phyloP scores from a whole-genome alignment of 2,797 vertebrate species.

The Anas acuta region DNA sequence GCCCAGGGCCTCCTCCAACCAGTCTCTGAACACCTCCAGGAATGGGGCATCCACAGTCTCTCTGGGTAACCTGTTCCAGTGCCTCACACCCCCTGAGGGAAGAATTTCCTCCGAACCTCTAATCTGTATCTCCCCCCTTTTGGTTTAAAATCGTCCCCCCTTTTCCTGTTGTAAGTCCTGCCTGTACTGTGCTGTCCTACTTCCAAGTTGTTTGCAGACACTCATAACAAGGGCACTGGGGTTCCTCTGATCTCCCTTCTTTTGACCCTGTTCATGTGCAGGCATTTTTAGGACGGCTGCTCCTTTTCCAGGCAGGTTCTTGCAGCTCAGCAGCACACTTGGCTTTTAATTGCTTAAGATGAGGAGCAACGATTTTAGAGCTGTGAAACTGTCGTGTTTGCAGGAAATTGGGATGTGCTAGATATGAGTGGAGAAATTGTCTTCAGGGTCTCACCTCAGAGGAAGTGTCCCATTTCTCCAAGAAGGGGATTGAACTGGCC shows the following conservation, averaged over 20 bases:
- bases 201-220: not conserved
- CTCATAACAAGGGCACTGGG: not conserved
- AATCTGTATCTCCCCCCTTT: too few relatives aligned
- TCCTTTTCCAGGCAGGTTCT: not conserved
- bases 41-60: too few relatives aligned
- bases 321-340: not conserved
- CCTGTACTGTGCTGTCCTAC: not conserved
- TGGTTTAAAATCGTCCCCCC: too few relatives aligned
- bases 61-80: too few relatives aligned
- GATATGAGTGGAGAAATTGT: not conserved
- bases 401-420: not conserved
- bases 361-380: not conserved
- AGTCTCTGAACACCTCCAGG: too few relatives aligned
- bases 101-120: too few relatives aligned
- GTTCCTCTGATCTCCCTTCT: not conserved
- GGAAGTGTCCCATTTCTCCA: not conserved
- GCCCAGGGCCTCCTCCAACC: too few relatives aligned
- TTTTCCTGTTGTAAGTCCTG: not conserved
- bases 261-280: not conserved
- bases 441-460: not conserved
- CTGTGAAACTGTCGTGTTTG: not conserved
- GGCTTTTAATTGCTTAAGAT: fast-evolving
- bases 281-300: not conserved
- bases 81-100: too few relatives aligned
- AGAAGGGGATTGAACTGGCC: not conserved